Conservation (phyloP, 2,888 invertebrate genomes). For the Gymnocheta viridis region DNA sequence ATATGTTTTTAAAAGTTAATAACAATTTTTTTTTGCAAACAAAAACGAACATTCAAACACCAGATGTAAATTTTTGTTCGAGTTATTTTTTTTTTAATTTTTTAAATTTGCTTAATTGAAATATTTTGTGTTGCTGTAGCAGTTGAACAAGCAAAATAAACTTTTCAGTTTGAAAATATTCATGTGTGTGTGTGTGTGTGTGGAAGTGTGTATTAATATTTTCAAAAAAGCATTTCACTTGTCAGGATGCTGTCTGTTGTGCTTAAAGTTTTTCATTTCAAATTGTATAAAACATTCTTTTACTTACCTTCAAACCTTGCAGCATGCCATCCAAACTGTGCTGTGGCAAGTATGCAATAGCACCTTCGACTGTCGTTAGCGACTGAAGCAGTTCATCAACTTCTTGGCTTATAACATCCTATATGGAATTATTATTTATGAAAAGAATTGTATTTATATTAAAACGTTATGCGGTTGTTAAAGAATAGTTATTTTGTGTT, state of each 20-base stretch:
- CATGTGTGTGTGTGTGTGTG: no score
- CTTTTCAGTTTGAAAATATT: slow-evolving; percentile 34
- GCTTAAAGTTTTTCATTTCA: not conserved
- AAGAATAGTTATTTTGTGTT: not conserved
- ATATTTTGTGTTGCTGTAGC: slow-evolving; percentile 44
- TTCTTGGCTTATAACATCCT: slow-evolving; percentile 86
- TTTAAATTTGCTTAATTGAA: slow-evolving; percentile 5
- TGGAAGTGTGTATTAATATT: slow-evolving; percentile 32
- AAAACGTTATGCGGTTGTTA: not conserved
- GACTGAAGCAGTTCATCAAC: slow-evolving; percentile 87
- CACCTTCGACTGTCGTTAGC: slow-evolving; percentile 86
- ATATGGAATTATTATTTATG: slow-evolving; percentile 69
- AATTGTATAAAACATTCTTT: slow-evolving; percentile 21
- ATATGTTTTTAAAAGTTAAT: slow-evolving; percentile 37
- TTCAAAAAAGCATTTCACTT: slow-evolving; percentile 54
- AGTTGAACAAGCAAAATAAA: slow-evolving; percentile 57
- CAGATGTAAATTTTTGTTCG: slow-evolving; percentile 3
- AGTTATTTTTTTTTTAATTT: not conserved
- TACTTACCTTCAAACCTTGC: slow-evolving; percentile 87
- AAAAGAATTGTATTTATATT: slow-evolving; percentile 43
- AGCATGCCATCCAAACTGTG: slow-evolving; percentile 89
- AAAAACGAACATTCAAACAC: slow-evolving; percentile 23
- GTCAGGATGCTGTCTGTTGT: slow-evolving; percentile 43
- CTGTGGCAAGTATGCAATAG: slow-evolving; percentile 86
- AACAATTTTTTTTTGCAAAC: slow-evolving; percentile 17